Percentiles rank a stretch among this genome's conserved stretches.
Conservation (phyloP, 2,888 invertebrate genomes). For the Diplazon laetatorius region DNA sequence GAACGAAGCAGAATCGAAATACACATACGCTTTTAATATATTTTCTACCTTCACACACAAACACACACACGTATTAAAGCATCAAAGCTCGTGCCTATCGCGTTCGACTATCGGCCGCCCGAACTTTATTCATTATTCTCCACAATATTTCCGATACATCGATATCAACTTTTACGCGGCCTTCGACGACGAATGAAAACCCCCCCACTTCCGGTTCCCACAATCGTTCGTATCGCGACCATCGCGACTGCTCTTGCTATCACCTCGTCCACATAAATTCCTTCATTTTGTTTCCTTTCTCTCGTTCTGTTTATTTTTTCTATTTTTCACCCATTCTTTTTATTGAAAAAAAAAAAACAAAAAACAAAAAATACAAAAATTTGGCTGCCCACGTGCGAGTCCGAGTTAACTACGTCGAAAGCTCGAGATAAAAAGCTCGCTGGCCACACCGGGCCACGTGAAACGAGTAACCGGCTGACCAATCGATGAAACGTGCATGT, state of each 20-base stretch:
- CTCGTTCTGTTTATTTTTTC: neutral
- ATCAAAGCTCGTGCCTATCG: slow-evolving; percentile 14
- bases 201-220: slow-evolving; percentile 28
- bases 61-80: neutral
- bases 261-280: neutral
- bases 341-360: too few species aligned
- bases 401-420: neutral
- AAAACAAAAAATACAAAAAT: too few species aligned
- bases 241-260: too few species aligned
- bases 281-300: neutral
- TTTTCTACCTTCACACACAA: too few species aligned
- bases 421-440: slow-evolving; percentile 14
- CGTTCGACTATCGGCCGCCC: slow-evolving; percentile 5
- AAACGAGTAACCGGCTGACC: too few species aligned
- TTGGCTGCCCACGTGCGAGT: neutral
- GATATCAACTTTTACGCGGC: slow-evolving; percentile 12
- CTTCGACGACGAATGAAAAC: slow-evolving; percentile 16
- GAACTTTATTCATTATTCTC: slow-evolving; percentile 56
- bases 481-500: slow-evolving; percentile 41
- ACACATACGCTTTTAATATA: too few species aligned
- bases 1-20: neutral
- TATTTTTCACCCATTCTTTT: neutral
- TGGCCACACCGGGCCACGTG: too few species aligned
- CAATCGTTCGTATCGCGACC: slow-evolving; percentile 20
- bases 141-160: slow-evolving; percentile 44